phyloP scores from a whole-genome alignment of 2,113 vertebrate species.

The Mobula birostris region DNA sequence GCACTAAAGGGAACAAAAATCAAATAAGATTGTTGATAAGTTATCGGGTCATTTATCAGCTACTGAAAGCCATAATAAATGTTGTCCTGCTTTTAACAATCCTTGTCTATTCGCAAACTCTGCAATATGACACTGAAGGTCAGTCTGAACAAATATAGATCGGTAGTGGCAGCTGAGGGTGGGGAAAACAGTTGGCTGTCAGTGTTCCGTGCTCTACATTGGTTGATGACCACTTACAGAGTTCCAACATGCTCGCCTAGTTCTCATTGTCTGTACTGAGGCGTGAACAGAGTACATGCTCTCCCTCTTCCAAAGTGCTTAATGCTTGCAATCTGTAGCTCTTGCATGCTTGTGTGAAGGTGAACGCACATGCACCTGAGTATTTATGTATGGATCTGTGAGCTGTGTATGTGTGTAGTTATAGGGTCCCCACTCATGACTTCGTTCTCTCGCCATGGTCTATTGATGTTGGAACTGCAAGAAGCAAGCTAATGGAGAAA shows the following conservation, averaged over 20 bases:
- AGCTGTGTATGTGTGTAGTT: background rate
- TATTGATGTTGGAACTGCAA: background rate
- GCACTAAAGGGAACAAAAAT: constrained; percentile 12
- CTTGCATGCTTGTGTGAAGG: background rate
- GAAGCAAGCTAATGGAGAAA: too few relatives aligned
- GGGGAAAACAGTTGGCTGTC: too few relatives aligned
- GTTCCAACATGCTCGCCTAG: background rate
- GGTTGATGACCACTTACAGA: background rate
- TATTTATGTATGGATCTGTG: background rate
- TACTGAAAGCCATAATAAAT: background rate
- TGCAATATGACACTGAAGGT: background rate
- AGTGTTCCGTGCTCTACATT: too few relatives aligned
- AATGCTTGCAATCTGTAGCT: background rate
- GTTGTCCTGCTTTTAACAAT: background rate
- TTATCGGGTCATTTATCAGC: background rate
- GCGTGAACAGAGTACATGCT: background rate
- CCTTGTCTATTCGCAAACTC: background rate
- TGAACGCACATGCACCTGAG: background rate
- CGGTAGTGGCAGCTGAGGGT: too few relatives aligned
- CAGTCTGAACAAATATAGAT: background rate
- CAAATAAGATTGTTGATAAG: constrained; percentile 13
- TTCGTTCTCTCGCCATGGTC: background rate
- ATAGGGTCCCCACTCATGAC: too few relatives aligned
- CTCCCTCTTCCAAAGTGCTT: background rate
- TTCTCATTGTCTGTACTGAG: background rate